These are phyloP conservation scores for Sphecodes monilicornis DNA, from an alignment of 2,888 invertebrate genomes.

Conservation along the genomic window DNA sequence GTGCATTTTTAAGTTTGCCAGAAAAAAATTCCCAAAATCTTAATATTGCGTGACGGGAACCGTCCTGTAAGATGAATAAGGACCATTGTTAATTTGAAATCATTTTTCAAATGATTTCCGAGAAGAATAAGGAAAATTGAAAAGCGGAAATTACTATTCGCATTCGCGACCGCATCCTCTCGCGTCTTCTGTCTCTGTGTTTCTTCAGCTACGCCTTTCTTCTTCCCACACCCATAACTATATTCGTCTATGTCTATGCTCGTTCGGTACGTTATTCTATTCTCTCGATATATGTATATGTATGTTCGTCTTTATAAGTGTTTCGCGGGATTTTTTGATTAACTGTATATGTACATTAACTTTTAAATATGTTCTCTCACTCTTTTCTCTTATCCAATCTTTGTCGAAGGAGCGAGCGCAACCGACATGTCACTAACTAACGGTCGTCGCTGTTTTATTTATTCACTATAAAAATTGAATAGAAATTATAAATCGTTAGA, in stretches of 20 bases:
- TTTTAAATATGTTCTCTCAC: conserved; percentile 43
- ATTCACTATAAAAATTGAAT: too few species aligned
- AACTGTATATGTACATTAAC: conserved; percentile 38
- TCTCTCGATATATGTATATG: conserved; percentile 37
- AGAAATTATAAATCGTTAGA: too few species aligned
- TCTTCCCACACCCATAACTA: conserved; percentile 59
- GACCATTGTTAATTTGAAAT: neutral
- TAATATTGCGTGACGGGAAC: neutral
- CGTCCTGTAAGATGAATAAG: neutral
- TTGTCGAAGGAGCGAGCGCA: conserved; percentile 69
- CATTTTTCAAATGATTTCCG: neutral
- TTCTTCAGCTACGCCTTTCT: conserved; percentile 60
- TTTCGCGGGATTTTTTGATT: conserved; percentile 50
- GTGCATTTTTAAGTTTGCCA: neutral
- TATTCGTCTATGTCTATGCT: conserved; percentile 61
- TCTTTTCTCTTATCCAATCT: conserved; percentile 46
- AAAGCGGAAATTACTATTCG: conserved; percentile 10
- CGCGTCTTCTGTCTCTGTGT: conserved; percentile 52
- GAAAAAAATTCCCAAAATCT: neutral
- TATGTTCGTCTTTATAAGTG: conserved; percentile 61
- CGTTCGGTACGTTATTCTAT: conserved; percentile 46
- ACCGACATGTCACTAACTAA: conserved; percentile 32
- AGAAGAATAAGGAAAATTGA: neutral
- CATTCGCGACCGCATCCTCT: conserved; percentile 54
- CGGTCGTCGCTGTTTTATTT: neutral